Evolutionary conservation across 2,888 invertebrate genomes (phyloP), one percentile per base, ranked within the genome.

Genomic region (Elysia crispata): DNA sequence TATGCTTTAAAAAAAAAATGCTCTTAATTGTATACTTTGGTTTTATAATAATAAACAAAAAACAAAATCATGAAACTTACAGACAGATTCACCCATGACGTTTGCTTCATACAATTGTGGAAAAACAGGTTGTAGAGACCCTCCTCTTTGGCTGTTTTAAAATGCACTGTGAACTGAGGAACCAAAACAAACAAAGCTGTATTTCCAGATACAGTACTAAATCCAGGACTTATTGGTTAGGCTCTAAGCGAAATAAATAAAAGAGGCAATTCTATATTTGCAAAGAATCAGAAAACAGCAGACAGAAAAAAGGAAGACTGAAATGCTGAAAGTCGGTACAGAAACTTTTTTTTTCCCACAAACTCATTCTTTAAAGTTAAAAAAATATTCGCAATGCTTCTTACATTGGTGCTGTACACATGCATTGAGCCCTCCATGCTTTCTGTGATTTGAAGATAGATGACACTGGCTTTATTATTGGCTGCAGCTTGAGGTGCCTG

Each of bases 111-210:
- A 92, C 99, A 99, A 90, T 96, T 98, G 92, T 98, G 98, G 91
- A 98, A 98, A 91, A 97, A 97, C 73, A 99, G 93, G 92, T 96
- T 97, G 92, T 99, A 99, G 1, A 98, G 94, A 0, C 99, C 99
- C 92, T 97, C 96, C 87, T 97, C 97, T 62, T 94, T 94, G 64
- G 95, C 93, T 6, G 82, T 83, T 13, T 80, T 79, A 3, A 91
- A 86, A 23, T 82, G 77, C 25, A 91, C 86, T 77, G 85, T 81
- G 82, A 91, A 91, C 90, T 91, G 84, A n/a, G 87, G 86, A 25
- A 77, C 49, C 11, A 64, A 66, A 75, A 50, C 30, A 23, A 49
- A 28, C 41, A 41, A 11, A 11, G 41, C 41, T 41, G 41, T 6
- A 41, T 41, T 41, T 41, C 11, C 11, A 41, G 41, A 41, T 11